These are phyloP conservation scores for Euwallacea fornicatus DNA, from an alignment of 1,140 invertebrate genomes.

Conservation along the genomic window DNA sequence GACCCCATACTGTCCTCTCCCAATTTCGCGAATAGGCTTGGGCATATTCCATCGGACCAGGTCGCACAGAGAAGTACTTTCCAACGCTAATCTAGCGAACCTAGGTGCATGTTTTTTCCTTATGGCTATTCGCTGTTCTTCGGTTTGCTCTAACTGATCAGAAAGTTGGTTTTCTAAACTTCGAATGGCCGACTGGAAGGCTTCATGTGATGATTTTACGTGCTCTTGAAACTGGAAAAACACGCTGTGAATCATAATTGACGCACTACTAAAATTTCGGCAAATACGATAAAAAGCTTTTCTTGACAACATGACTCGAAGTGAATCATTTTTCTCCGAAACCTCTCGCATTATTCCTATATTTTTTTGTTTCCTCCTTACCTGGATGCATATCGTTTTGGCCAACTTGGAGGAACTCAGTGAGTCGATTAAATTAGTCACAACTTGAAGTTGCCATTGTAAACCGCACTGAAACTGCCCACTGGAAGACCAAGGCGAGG, in stretches of 20 bases:
- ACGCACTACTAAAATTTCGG: neutral
- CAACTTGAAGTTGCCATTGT: constrained; percentile 73
- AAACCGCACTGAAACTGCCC: constrained; percentile 65
- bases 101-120: constrained; percentile 79
- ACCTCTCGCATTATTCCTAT: too few species aligned
- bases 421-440: constrained; percentile 70
- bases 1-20: constrained; percentile 90
- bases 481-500: constrained; percentile 66
- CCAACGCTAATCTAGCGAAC: constrained; percentile 80
- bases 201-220: constrained; percentile 67
- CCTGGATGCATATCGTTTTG: constrained; percentile 75
- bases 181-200: constrained; percentile 68
- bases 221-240: constrained; percentile 63
- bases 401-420: constrained; percentile 73
- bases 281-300: neutral
- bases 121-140: constrained; percentile 75
- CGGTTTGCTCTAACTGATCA: constrained; percentile 76
- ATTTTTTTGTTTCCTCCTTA: constrained; percentile 40
- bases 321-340: neutral
- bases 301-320: neutral
- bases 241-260: neutral
- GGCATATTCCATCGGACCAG: constrained; percentile 78
- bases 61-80: constrained; percentile 83
- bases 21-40: constrained; percentile 77
- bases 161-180: constrained; percentile 71